These are phyloP conservation scores for Loxodonta africana DNA, from an alignment of 2,113 vertebrate species.

Conservation along the genomic window DNA sequence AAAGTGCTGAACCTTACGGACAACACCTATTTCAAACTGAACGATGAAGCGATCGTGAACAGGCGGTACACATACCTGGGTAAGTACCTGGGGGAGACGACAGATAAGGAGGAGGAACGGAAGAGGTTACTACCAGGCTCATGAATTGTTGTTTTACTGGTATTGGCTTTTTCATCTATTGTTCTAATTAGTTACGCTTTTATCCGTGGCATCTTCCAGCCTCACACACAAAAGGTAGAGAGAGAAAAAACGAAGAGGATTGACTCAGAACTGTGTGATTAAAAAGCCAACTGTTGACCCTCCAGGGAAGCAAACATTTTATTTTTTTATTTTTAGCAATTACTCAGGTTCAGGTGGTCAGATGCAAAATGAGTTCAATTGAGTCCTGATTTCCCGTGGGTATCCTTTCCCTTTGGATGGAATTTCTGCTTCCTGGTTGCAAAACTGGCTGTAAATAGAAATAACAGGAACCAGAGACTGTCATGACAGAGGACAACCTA, in stretches of 20 bases:
- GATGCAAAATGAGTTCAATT: neutral
- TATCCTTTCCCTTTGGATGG: neutral
- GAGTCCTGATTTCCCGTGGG: neutral
- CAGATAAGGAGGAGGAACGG: neutral
- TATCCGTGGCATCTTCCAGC: neutral
- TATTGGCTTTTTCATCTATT: neutral
- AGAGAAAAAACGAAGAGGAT: neutral
- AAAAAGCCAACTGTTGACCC: neutral
- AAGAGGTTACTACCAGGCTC: neutral
- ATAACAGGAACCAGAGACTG: neutral
- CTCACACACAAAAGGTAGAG: neutral
- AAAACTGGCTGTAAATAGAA: neutral
- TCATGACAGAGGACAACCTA: neutral
- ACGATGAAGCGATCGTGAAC: conserved; percentile 91
- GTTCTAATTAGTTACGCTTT: neutral
- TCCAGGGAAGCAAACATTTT: neutral
- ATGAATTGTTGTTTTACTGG: accelerated
- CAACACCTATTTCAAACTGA: conserved; percentile 94
- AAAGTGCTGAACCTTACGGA: conserved; percentile 98
- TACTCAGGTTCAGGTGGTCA: neutral
- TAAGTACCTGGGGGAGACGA: conserved; percentile 83
- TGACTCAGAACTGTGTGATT: neutral
- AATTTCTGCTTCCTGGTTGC: neutral
- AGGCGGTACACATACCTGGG: conserved; percentile 97
- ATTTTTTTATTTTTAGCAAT: neutral